phyloP scores from a whole-genome alignment of 2,113 vertebrate genomes.

The Atlantisia rogersi region DNA sequence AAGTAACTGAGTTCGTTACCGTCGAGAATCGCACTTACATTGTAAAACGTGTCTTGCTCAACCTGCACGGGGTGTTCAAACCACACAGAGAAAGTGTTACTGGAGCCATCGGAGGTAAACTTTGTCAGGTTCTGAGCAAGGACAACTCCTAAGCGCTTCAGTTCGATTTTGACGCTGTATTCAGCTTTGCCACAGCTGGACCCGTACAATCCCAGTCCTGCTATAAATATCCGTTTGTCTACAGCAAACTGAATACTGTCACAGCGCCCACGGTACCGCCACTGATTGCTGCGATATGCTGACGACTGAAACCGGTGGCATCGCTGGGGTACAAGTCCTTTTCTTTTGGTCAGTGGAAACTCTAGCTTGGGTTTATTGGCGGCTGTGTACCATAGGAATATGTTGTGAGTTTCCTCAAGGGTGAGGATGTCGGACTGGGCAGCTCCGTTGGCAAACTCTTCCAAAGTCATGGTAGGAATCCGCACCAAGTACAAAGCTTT shows the following conservation, averaged over 20 bases:
- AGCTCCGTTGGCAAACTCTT: conserved; percentile 93
- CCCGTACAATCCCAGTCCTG: conserved; percentile 91
- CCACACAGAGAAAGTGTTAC: conserved; percentile 91
- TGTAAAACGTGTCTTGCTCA: conserved; percentile 96
- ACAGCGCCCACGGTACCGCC: conserved; percentile 95
- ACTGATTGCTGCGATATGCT: conserved; percentile 96
- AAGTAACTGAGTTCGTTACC: conserved; percentile 97
- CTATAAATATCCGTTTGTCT: conserved; percentile 93
- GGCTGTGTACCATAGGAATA: conserved; percentile 97
- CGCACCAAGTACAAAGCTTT: conserved; percentile 90
- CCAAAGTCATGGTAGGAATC: conserved; percentile 91
- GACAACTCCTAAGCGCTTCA: conserved; percentile 88
- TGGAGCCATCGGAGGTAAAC: conserved; percentile 93
- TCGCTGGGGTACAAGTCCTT: conserved; percentile 85
- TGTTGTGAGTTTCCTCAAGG: conserved; percentile 91
- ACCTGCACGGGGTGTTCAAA: conserved; percentile 97
- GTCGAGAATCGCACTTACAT: conserved; percentile 90
- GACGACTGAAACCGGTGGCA: conserved; percentile 96
- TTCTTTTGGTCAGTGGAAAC: conserved; percentile 85
- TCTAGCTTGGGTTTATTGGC: conserved; percentile 89
- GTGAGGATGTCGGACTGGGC: conserved; percentile 94
- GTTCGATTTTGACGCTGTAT: conserved; percentile 91
- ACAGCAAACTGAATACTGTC: conserved; percentile 99
- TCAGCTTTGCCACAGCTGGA: conserved; percentile 92
- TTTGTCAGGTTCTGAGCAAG: conserved; percentile 90